A percentile compares a stretch with the other conserved stretches of the same genome.
phyloP scores from a whole-genome alignment of 2,113 vertebrate genomes.

The Arizona elegans region DNA sequence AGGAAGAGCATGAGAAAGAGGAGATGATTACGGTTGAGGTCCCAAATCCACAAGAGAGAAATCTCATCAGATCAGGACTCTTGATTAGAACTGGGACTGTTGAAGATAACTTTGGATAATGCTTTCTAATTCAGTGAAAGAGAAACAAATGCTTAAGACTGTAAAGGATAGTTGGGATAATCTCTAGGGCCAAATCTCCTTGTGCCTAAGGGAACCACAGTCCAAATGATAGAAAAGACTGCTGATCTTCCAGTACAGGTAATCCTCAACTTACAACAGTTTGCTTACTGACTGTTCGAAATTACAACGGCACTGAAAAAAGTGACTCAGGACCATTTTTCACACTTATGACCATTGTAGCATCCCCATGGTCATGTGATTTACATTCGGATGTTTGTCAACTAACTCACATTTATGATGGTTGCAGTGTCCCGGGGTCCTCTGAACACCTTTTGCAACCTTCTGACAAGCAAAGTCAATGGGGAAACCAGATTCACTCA shows the following conservation, averaged over 20 bases:
- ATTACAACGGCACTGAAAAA: background rate
- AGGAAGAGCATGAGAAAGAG: background rate
- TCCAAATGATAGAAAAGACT: background rate
- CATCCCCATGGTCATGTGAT: background rate
- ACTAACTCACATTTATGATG: background rate
- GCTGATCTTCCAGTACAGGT: background rate
- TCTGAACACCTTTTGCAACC: background rate
- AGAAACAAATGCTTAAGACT: background rate
- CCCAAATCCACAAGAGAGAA: background rate
- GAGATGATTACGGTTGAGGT: background rate
- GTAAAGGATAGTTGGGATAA: background rate
- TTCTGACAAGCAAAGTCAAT: background rate
- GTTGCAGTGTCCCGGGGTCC: background rate
- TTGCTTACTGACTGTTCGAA: accelerated
- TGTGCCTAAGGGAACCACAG: background rate
- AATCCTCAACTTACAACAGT: background rate
- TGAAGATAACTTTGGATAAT: background rate
- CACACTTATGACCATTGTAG: background rate
- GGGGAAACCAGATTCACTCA: background rate
- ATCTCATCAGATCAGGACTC: background rate
- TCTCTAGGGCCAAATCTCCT: background rate
- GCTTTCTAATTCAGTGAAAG: background rate
- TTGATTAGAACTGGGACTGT: background rate
- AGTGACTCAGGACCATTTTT: background rate
- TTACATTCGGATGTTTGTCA: background rate